phyloP scores from a whole-genome alignment of 2,113 vertebrate species.

The Misgurnus mizolepis region DNA sequence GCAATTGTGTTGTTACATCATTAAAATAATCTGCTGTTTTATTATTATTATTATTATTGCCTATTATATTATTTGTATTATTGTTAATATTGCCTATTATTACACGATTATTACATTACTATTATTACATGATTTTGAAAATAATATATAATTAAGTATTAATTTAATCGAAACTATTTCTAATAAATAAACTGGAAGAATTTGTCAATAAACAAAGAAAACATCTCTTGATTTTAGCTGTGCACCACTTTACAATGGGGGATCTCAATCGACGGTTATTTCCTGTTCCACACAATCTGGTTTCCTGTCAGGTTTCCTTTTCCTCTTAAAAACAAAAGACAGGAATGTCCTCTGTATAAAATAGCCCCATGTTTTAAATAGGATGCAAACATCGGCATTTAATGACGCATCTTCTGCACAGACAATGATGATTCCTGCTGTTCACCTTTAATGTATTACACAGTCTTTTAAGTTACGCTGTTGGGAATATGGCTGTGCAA shows the following conservation, averaged over 20 bases:
- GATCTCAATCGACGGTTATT: constrained; percentile 88
- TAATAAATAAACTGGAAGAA: neutral
- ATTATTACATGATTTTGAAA: neutral
- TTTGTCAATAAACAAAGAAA: neutral
- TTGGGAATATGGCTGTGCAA: neutral
- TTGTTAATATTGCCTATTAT: neutral
- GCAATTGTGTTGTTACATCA: neutral
- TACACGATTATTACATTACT: too few relatives aligned
- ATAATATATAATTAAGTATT: too few relatives aligned
- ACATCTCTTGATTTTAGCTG: constrained; percentile 68
- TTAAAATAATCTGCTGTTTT: neutral
- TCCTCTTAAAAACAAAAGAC: constrained; percentile 90
- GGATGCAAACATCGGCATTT: constrained; percentile 49
- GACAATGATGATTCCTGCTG: neutral
- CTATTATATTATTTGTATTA: neutral
- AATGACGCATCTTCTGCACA: constrained; percentile 27
- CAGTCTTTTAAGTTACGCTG: neutral
- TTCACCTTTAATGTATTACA: too few relatives aligned
- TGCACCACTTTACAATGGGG: constrained; percentile 75
- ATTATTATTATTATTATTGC: neutral
- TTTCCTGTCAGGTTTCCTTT: constrained; percentile 97
- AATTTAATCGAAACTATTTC: neutral
- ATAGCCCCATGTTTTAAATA: constrained; percentile 26
- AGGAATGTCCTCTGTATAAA: constrained; percentile 74
- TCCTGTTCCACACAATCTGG: constrained; percentile 91